Base-by-base conservation (phyloP, 2,797 vertebrate genomes). In the Enteromius unitaeniatus region DNA sequence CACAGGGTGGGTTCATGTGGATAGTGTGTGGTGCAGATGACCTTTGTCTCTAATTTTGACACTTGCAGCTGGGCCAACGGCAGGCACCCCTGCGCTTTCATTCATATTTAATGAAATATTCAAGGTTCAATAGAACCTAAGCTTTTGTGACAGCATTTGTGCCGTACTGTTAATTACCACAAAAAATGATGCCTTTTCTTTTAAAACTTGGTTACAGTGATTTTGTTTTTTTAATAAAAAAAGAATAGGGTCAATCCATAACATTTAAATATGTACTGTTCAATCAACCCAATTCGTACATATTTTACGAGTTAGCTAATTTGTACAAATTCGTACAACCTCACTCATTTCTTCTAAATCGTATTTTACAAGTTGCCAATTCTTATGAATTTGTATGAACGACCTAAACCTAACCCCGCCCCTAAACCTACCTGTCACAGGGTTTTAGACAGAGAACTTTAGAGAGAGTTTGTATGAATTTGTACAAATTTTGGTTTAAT, bases 31-130 rank as follows among this genome's bases (percentile, higher is more conserved):
- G 70, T 68, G 82, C 69, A 76, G 79, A 84, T 87, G 86, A 85
- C 74, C 86, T 82, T 81, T 84, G 65, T 90, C 93, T 94, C 79
- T 81, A 85, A 88, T 89, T 90, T 93, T 89, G 95, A 95, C 96
- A 97, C 96, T 96, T 98, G 97, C 96, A 97, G 95, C 94, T 94
- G 92, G 65, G 92, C 93, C 90, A 91, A 93, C 94, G 96, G 95
- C 93, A 95, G 91, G 78, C 79, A 73, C 81, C 60, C 65, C 67
- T 87, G 64, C 2, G 2, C 67, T 15, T 84, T 84, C 67, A 83
- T 86, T 82, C 81, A 81, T 74, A 75, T 83, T 84, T 75, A 68
- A 55, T 19, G 6, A 53, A 37, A 67, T 92, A 90, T 68, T 84
- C 82, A 78, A 86, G 55, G 69, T 83, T 79, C 26, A 40, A 74